Base-by-base conservation (phyloP, 2,888 invertebrate genomes). In the Chydorus sphaericus region DNA sequence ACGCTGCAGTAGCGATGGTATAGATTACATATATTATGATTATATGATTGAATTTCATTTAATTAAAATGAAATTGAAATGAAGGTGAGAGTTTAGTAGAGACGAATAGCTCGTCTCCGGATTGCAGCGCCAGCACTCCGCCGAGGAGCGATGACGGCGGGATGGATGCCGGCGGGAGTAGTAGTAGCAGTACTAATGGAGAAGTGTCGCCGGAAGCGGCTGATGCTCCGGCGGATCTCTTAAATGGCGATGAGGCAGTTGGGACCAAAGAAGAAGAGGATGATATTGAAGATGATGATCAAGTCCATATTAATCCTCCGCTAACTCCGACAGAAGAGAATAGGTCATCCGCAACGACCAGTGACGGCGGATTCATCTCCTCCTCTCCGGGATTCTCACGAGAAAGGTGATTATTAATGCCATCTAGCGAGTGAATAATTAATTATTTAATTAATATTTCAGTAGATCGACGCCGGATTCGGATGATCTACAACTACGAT, bases 1-100 rank as follows among this genome's bases (percentile, higher is more conserved):
- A 74, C 81, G 92, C 77, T 88, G 91, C 78, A 89, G 89, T 75
- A 89, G 89, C 75, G 91, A 91, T 83, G 91, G 90, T 82, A 71
- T n/a, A n/a, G n/a, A n/a, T n/a, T n/a, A n/a, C n/a, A n/a, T n/a
- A n/a, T n/a, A n/a, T n/a, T n/a, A n/a, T n/a, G n/a, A n/a, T n/a
- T n/a, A n/a, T n/a, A n/a, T n/a, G n/a, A n/a, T n/a, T n/a, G n/a
- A n/a, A n/a, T n/a, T n/a, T n/a, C n/a, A n/a, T n/a, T n/a, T 26
- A 54, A 11, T 54, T 14, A 20, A 1, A 10, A 54, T 14, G 20
- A 3, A 11, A 48, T 30, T n/a, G 10, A 18, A 29, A 31, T 4
- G 10, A 80, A 83, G 85, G 85, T 76, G 90, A 89, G 78, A 89
- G 88, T 71, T 84, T 88, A 75, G 88, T 88, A 71, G 90, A 90